Evolutionary conservation across 2,113 vertebrate genomes (phyloP), one percentile per base, ranked within the genome.

Genomic region (Corythoichthys haematopterus): DNA sequence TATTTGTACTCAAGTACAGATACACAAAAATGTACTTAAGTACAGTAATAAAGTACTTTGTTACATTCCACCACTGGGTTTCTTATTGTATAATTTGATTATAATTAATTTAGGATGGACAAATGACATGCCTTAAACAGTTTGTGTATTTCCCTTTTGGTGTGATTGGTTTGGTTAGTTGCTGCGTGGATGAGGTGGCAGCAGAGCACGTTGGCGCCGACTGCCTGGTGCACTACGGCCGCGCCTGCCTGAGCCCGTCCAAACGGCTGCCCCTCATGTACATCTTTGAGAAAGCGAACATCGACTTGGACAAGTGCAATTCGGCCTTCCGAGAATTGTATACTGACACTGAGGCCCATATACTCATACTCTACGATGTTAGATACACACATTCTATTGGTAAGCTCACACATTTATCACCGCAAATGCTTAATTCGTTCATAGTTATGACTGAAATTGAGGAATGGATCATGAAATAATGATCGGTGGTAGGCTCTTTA

Each of bases 111-210:
- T 43, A 7, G 40, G 40, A 43, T 43, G 40, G 9, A 33, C 8
- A 13, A 57, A 57, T 33, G 16, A 51, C 33, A 7, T 3, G 7
- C 12, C 14, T 15, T 50, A 50, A 15, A 0, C 8, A 33, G 46
- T 16, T n/a, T 36, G 4, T 2, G 43, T 13, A 1, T 4, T 28
- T 55, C 20, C 12, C 33, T 6, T 36, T 4, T 12, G 33, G 11
- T 13, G 14, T n/a, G 0, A 45, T 8, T 68, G 9, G 65, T 2
- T n/a, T 15, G 53, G 1, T 4, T 89, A 99, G 97, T 56, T 99
- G 97, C 90, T 98, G 97, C 33, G 95, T 98, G 80, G 96, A 98
- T 3, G 94, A 97, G 46, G 93, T 98, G 7, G 94, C 96, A 0
- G 96, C 97, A 0, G 94, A 98, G 52, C 97, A 98, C 0, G 91